A percentile compares a stretch with the other conserved stretches of the same genome.
phyloP scores from a whole-genome alignment of 2,113 vertebrate species.

The Bufo bufo region DNA sequence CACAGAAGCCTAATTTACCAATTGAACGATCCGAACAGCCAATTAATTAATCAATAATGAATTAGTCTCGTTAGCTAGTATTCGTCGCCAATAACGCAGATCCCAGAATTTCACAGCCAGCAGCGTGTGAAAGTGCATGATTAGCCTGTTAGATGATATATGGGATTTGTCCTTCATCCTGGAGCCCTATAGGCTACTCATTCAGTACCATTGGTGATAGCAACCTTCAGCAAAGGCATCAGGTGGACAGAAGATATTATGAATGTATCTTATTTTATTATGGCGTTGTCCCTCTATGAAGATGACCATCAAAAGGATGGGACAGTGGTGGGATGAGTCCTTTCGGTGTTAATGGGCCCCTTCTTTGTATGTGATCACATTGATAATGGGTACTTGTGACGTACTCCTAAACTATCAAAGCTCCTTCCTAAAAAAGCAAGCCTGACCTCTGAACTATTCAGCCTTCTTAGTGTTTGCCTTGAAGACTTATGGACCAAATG shows the following conservation, averaged over 20 bases:
- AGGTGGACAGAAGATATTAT: background rate
- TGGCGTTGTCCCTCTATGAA: background rate
- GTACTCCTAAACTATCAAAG: background rate
- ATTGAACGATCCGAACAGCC: slow-evolving; percentile 55
- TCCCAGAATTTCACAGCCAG: slow-evolving; percentile 51
- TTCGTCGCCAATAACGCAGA: slow-evolving; percentile 48
- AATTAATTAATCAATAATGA: slow-evolving; percentile 58
- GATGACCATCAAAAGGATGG: background rate
- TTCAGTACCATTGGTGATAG: background rate
- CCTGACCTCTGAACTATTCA: background rate
- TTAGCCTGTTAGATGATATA: slow-evolving; percentile 33
- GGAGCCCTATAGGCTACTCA: background rate
- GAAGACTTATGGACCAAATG: too few species aligned
- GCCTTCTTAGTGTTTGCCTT: background rate
- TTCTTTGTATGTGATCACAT: background rate
- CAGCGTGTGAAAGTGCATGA: slow-evolving; percentile 45
- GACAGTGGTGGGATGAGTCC: background rate
- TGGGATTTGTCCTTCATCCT: slow-evolving; percentile 25
- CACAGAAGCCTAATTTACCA: slow-evolving; percentile 50
- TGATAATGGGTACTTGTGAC: too few species aligned
- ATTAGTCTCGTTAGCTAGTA: slow-evolving; percentile 49
- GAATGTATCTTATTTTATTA: background rate
- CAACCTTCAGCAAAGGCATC: slow-evolving; percentile 3
- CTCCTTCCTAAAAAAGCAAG: background rate
- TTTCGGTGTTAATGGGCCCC: background rate